A percentile compares a stretch with the other conserved stretches of the same genome.
Evolutionary conservation across 1,140 invertebrate genomes (phyloP).

Genomic region (Orius laevigatus): DNA sequence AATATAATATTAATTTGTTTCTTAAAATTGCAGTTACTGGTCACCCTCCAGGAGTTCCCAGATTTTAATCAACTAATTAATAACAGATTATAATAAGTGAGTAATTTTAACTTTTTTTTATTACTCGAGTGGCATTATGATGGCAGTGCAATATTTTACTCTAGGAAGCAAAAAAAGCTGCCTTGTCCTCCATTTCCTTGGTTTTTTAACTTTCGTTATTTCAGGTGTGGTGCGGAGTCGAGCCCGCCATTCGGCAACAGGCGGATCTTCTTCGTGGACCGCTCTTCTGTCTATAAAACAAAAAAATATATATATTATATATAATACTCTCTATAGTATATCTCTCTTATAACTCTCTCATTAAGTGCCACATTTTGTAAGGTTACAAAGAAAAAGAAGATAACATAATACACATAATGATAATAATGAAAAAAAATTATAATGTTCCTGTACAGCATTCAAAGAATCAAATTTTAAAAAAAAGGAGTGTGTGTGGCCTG

Average conservation of each 20-base stretch:
- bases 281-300: conserved; percentile 13
- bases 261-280: conserved; percentile 2
- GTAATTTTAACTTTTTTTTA: neutral
- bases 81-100: conserved; percentile 33
- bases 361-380: conserved; percentile 23
- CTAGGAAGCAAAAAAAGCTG: too few relatives aligned
- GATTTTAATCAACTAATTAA: conserved; percentile 70
- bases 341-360: conserved; percentile 18
- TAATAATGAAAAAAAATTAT: conserved; percentile 17
- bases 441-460: conserved; percentile 21
- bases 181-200: too few relatives aligned
- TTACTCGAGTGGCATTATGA: too few relatives aligned
- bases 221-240: conserved; percentile 11
- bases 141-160: too few relatives aligned
- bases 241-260: conserved; percentile 6
- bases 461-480: conserved; percentile 19
- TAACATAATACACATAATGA: conserved; percentile 19
- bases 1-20: neutral
- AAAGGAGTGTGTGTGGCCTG: conserved; percentile 15
- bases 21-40: conserved; percentile 83
- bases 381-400: conserved; percentile 15
- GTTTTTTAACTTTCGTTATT: conserved; percentile 3
- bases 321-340: conserved; percentile 19
- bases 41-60: conserved; percentile 98
- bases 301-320: conserved; percentile 13